A percentile compares a stretch with the other conserved stretches of the same genome.
phyloP scores from a whole-genome alignment of 2,888 invertebrate species.

The Dendrolimus pini region DNA sequence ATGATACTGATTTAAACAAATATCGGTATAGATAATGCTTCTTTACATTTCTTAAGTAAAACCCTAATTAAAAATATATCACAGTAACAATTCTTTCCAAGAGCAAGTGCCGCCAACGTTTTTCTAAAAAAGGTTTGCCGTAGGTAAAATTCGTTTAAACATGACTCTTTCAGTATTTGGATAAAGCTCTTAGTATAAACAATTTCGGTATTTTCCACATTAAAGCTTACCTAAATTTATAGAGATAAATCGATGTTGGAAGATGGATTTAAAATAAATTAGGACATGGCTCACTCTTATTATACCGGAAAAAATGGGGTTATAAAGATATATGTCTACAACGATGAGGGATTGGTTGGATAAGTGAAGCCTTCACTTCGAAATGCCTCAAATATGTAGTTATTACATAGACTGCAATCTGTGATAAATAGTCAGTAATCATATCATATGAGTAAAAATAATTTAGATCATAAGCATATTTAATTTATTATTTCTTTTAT shows the following conservation, averaged over 20 bases:
- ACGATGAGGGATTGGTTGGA: no score
- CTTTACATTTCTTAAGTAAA: neutral
- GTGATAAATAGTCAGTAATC: no score
- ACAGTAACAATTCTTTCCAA: conserved; percentile 30
- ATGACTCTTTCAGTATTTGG: conserved; percentile 14
- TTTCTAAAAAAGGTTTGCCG: conserved; percentile 57
- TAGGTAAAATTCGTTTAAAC: conserved; percentile 35
- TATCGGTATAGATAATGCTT: no score
- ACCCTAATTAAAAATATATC: neutral
- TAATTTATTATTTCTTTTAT: no score
- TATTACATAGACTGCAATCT: no score
- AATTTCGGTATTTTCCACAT: neutral
- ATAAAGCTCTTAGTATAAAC: neutral
- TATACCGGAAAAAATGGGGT: neutral
- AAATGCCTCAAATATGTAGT: no score
- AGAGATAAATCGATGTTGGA: conserved; percentile 7
- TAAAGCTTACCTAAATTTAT: neutral
- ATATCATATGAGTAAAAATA: no score
- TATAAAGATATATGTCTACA: no score
- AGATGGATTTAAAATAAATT: neutral
- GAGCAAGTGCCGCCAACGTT: conserved; percentile 55
- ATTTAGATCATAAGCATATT: no score
- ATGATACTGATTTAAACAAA: no score
- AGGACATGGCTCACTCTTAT: neutral
- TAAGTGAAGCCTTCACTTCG: no score